A percentile compares a stretch with the other conserved stretches of the same genome.
phyloP scores from a whole-genome alignment of 2,113 vertebrate genomes.

The Collichthys lucidus region DNA sequence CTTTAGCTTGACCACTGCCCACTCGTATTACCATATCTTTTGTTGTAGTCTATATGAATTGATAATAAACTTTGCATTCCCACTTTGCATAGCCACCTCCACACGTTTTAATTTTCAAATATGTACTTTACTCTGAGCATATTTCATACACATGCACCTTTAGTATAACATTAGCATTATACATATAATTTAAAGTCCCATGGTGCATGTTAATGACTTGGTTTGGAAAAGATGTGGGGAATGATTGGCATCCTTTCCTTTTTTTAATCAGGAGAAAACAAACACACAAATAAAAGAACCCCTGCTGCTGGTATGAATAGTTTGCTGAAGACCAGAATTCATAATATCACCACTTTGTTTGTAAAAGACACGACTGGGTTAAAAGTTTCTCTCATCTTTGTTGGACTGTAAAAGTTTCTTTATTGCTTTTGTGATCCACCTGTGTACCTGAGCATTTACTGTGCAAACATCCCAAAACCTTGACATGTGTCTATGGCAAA shows the following conservation, averaged over 20 bases:
- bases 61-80: background rate
- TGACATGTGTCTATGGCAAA: background rate
- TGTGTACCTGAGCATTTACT: background rate
- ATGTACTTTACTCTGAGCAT: background rate
- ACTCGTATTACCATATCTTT: background rate
- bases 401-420: background rate
- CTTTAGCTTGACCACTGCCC: background rate
- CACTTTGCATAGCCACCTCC: background rate
- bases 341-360: background rate
- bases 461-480: background rate
- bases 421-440: background rate
- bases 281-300: constrained; percentile 13
- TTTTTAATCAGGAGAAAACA: background rate
- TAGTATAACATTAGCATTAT: background rate
- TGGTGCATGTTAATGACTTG: background rate
- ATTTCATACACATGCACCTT: background rate
- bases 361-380: background rate
- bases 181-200: background rate
- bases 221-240: background rate
- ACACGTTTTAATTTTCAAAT: background rate
- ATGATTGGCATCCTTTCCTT: background rate
- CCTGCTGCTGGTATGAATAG: constrained; percentile 2
- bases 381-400: background rate
- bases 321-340: background rate
- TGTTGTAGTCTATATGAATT: background rate